Evolutionary conservation across 1,140 invertebrate genomes (phyloP).

Genomic region (Trigoniulus corallinus): DNA sequence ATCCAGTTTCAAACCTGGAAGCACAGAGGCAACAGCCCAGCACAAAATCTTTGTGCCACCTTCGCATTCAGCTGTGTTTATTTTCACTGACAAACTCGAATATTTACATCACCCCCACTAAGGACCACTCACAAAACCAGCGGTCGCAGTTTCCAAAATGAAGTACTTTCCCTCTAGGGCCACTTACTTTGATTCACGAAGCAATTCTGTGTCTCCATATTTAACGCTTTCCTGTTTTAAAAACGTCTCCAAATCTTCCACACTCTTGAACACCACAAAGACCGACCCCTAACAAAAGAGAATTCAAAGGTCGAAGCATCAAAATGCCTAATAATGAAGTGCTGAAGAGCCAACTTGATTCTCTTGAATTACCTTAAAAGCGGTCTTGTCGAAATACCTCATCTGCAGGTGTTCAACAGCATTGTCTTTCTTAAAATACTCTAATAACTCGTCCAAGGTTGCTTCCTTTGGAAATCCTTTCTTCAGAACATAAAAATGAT

Average conservation of each 20-base stretch:
- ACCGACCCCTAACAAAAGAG: background rate
- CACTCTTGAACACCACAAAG: background rate
- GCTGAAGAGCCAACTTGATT: too few relatives aligned
- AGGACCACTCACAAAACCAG: too few relatives aligned
- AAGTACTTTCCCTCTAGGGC: too few relatives aligned
- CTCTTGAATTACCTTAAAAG: background rate
- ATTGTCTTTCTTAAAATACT: slow-evolving; percentile 21
- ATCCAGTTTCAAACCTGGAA: too few relatives aligned
- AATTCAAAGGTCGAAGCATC: too few relatives aligned
- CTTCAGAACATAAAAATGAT: slow-evolving; percentile 13
- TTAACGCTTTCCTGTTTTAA: background rate
- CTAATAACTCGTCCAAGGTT: slow-evolving; percentile 18
- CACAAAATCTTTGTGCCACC: too few relatives aligned
- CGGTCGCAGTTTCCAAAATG: too few relatives aligned
- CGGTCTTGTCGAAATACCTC: background rate
- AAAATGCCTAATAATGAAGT: too few relatives aligned
- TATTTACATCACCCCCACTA: too few relatives aligned
- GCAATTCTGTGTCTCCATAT: background rate
- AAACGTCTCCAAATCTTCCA: background rate
- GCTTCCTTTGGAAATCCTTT: slow-evolving; percentile 24
- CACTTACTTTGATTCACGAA: background rate
- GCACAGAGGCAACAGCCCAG: too few relatives aligned
- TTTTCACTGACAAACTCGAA: too few relatives aligned
- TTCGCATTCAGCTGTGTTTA: too few relatives aligned
- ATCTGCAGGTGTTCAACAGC: background rate